These are phyloP conservation scores for Sinelater perroti DNA, from an alignment of 2,888 invertebrate genomes.

Conservation along the genomic window DNA sequence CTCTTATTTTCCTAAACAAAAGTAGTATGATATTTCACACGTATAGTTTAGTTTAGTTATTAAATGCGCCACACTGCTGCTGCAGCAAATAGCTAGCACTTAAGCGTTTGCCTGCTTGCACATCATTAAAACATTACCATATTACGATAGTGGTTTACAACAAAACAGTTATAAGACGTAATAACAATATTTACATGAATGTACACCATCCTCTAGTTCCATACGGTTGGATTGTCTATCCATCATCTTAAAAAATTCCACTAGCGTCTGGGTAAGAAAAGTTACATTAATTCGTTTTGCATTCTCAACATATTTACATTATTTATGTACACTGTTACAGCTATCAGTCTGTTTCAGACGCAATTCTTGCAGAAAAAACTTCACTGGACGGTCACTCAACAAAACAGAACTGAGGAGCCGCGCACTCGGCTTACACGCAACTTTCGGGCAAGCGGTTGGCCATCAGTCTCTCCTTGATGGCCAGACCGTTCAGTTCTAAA, in stretches of 20 bases:
- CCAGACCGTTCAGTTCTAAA: constrained; percentile 78
- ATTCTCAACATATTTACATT: constrained; percentile 34
- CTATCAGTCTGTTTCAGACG: constrained; percentile 34
- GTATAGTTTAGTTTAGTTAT: no score
- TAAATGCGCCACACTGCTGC: no score
- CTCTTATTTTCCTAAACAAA: no score
- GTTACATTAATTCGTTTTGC: constrained; percentile 32
- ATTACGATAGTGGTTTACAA: constrained; percentile 1
- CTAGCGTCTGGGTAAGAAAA: constrained; percentile 30
- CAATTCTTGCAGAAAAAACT: constrained; percentile 11
- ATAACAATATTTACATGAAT: constrained; percentile 31
- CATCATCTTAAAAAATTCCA: constrained; percentile 30
- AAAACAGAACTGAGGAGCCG: constrained; percentile 8
- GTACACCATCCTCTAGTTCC: constrained; percentile 26
- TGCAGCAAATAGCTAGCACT: no score
- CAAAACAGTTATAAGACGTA: constrained; percentile 6
- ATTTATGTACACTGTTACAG: constrained; percentile 34
- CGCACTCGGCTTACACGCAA: constrained; percentile 72
- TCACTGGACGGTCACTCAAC: constrained; percentile 36
- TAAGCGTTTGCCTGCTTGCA: no score
- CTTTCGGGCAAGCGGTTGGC: constrained; percentile 88
- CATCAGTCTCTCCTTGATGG: constrained; percentile 87
- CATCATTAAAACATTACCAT: no score
- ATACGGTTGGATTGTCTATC: constrained; percentile 32
- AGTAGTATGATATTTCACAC: no score